phyloP scores from a whole-genome alignment of 2,797 vertebrate genomes.

The Cetoscarus ocellatus region DNA sequence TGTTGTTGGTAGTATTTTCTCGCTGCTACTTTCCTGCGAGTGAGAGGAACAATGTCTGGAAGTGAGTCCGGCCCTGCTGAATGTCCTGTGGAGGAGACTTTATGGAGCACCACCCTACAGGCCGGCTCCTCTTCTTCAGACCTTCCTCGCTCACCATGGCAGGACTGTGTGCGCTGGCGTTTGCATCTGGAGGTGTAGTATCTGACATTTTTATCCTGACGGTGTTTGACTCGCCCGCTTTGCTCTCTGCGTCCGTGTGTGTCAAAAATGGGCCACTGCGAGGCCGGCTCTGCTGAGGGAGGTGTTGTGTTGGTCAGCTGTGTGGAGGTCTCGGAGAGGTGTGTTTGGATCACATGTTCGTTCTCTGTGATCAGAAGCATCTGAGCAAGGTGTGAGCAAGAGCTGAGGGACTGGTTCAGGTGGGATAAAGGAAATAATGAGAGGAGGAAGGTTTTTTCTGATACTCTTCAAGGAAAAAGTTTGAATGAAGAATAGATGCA shows the following conservation, averaged over 20 bases:
- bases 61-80: constrained; percentile 76
- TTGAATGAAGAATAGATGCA: too few relatives aligned
- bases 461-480: too few relatives aligned
- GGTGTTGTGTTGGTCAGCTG: constrained; percentile 59
- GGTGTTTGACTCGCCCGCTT: neutral
- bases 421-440: too few relatives aligned
- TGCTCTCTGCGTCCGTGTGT: constrained; percentile 22
- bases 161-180: constrained; percentile 66
- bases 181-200: constrained; percentile 74
- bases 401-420: neutral
- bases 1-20: constrained; percentile 40
- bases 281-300: constrained; percentile 36
- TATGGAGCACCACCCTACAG: constrained; percentile 46
- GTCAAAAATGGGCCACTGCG: constrained; percentile 57
- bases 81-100: constrained; percentile 63
- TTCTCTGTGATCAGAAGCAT: constrained; percentile 7
- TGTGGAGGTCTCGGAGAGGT: constrained; percentile 39
- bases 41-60: constrained; percentile 83
- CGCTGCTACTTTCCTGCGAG: constrained; percentile 74
- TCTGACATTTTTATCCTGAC: constrained; percentile 38
- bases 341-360: constrained; percentile 5
- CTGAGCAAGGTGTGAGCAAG: constrained; percentile 4
- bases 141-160: constrained; percentile 63
- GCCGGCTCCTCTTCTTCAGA: constrained; percentile 21
- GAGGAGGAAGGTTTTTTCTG: too few relatives aligned